A percentile compares a stretch with the other conserved stretches of the same genome.
These are phyloP conservation scores for Drosophila ezoana DNA, from an alignment of 2,888 invertebrate species.

Conservation along the genomic window DNA sequence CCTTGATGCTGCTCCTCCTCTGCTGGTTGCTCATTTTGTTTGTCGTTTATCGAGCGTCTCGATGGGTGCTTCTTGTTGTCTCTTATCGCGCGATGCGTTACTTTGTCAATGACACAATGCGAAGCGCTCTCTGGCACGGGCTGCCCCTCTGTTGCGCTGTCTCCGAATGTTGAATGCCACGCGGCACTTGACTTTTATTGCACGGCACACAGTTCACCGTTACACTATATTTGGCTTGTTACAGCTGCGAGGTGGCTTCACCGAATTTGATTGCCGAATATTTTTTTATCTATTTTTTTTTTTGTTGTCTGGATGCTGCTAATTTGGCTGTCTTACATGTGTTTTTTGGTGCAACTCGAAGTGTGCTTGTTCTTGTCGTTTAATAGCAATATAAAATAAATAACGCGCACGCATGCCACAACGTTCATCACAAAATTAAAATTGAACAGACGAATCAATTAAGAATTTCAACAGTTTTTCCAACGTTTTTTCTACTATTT, in stretches of 20 bases:
- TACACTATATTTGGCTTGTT: constrained; percentile 22
- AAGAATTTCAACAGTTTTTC: constrained; percentile 24
- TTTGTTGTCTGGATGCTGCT: neutral
- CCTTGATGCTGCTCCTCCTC: constrained; percentile 6
- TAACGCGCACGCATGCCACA: constrained; percentile 14
- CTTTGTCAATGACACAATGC: constrained; percentile 53
- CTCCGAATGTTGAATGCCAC: constrained; percentile 56
- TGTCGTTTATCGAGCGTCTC: constrained; percentile 50
- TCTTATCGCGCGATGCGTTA: constrained; percentile 58
- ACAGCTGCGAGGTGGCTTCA: constrained; percentile 12
- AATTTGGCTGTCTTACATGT: constrained; percentile 14
- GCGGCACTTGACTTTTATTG: constrained; percentile 62
- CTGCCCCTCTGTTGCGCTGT: constrained; percentile 2
- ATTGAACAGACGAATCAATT: constrained; percentile 18
- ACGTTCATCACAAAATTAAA: constrained; percentile 28
- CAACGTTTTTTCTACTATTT: constrained; percentile 16
- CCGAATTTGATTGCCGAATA: neutral
- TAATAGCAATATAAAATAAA: constrained; percentile 42
- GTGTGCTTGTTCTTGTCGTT: neutral
- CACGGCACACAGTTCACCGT: constrained; percentile 50
- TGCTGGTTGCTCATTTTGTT: constrained; percentile 57
- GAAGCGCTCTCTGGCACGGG: constrained; percentile 31
- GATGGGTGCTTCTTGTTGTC: constrained; percentile 31
- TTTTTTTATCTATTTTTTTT: no score
- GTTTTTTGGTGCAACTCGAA: constrained; percentile 12